phyloP scores from a whole-genome alignment of 1,140 invertebrate species.

The Drosophila kohkoa region DNA sequence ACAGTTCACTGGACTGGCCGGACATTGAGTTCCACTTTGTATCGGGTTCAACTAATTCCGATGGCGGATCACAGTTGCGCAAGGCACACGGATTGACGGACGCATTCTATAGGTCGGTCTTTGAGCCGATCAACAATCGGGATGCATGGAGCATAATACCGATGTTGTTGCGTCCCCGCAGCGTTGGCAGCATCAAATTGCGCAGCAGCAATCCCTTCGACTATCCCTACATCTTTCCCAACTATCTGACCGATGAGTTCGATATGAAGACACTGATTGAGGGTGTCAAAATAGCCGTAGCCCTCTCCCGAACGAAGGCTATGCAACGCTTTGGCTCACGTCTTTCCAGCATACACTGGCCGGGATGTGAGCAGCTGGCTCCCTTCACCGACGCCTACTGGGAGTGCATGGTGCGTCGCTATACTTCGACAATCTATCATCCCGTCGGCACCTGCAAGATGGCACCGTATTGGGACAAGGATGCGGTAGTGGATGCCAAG shows the following conservation, averaged over 20 bases:
- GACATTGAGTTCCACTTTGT: constrained; percentile 97
- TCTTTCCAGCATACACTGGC: constrained; percentile 89
- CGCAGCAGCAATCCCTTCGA: constrained; percentile 94
- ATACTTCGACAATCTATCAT: constrained; percentile 94
- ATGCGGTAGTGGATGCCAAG: constrained; percentile 94
- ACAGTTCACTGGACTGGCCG: constrained; percentile 93
- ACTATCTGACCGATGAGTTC: constrained; percentile 93
- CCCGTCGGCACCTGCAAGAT: constrained; percentile 96
- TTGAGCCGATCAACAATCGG: constrained; percentile 90
- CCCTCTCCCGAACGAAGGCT: constrained; percentile 90
- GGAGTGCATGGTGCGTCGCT: constrained; percentile 93
- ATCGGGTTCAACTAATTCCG: constrained; percentile 95
- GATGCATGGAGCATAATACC: constrained; percentile 95
- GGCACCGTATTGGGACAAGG: constrained; percentile 93
- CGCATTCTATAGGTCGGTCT: constrained; percentile 90
- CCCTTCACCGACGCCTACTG: constrained; percentile 91
- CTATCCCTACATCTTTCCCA: constrained; percentile 96
- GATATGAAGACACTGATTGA: constrained; percentile 93
- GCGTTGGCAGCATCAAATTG: constrained; percentile 92
- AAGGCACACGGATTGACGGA: constrained; percentile 92
- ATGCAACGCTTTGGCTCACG: constrained; percentile 90
- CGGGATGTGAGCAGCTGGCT: constrained; percentile 88
- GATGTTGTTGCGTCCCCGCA: constrained; percentile 92
- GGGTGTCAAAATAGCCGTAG: constrained; percentile 92
- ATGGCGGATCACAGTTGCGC: constrained; percentile 92